phyloP scores from a whole-genome alignment of 2,113 vertebrate species.

The Penelope pileata region DNA sequence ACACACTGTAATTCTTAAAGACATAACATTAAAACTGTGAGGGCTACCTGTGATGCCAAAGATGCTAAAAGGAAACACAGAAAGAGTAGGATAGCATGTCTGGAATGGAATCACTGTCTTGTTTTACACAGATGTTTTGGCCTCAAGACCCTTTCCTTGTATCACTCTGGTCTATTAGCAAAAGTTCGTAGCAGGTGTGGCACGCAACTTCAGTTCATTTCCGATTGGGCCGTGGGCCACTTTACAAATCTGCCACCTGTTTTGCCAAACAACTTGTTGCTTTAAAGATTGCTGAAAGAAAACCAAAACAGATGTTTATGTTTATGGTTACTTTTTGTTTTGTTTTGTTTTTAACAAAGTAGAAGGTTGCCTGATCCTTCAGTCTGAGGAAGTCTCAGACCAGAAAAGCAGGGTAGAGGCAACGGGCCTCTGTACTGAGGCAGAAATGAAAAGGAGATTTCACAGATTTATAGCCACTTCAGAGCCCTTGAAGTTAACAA shows the following conservation, averaged over 20 bases:
- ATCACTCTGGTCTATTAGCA: background rate
- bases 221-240: background rate
- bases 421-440: background rate
- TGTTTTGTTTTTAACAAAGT: background rate
- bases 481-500: background rate
- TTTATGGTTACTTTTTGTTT: background rate
- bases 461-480: background rate
- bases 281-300: background rate
- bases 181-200: background rate
- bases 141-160: background rate
- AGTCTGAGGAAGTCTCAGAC: background rate
- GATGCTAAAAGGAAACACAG: no score
- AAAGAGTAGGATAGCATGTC: background rate
- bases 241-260: background rate
- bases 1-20: background rate
- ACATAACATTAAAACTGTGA: background rate
- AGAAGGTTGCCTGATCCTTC: background rate
- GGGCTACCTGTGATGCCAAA: background rate
- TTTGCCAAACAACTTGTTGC: background rate
- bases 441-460: background rate
- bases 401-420: background rate
- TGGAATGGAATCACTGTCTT: background rate
- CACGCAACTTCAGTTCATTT: background rate
- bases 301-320: background rate
- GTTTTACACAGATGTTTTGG: background rate